Base-by-base conservation (phyloP, 2,113 vertebrate species). In the Parus major region DNA sequence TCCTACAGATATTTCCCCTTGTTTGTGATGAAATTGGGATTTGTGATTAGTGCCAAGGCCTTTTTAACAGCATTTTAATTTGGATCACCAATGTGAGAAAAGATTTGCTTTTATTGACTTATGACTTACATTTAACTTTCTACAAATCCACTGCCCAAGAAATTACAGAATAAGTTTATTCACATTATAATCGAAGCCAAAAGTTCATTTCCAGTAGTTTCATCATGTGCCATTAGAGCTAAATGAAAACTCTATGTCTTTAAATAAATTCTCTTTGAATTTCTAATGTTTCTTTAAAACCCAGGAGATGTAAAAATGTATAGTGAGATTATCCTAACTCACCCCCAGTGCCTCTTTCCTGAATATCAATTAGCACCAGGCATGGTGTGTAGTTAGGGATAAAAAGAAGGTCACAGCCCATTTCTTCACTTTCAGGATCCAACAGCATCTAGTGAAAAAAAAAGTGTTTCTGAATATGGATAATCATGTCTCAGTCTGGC, bases 361-460 rank as follows among this genome's bases (percentile, higher is more conserved):
- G 63, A 85, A 39, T 90, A 82, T 77, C 47, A 88, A 41, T 92
- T 95, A 84, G 41, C 49, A 36, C 41, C 73, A 42, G 21, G 53
- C 10, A 2, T 44, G 49, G 29, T 36, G 41, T 59, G 50, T 15
- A 65, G 33, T 23, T 46, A 33, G 33, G 47, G 71, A 28, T 72
- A 84, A 92, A 94, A 86, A 41, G 91, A 94, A 95, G 61, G 46
- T 88, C 69, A 88, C 31, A 82, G 46, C 12, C 47, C 31, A 12
- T 70, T 82, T 90, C n/a, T 19, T 69, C n/a, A 52, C 42, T 86
- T 85, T 55, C 57, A 73, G 55, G 21, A n/a, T 35, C 17, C 44
- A 77, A 31, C 2, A 8, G 35, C 44, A 59, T 28, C 28, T 57
- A 24, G 9, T 9, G 18, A 21, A 20, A 21, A 64, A 57, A 63